Evolutionary conservation across 1,140 invertebrate genomes (phyloP), one percentile per base, ranked within the genome.

Genomic region (Drosophila santomea): DNA sequence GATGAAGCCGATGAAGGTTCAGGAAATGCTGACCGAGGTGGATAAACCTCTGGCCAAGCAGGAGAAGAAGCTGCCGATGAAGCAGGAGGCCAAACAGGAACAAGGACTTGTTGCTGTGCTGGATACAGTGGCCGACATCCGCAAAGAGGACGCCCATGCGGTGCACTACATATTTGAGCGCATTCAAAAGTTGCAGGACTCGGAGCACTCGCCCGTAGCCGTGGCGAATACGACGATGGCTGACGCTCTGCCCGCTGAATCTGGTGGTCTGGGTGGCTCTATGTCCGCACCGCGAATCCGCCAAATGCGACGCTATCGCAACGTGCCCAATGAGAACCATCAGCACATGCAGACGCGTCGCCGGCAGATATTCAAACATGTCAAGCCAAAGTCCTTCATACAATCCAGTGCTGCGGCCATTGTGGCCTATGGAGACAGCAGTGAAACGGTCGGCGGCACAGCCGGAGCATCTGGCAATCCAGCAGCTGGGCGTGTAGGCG

Each of bases 291-390:
- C 50, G 5, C 56, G 52, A 0, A 66, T 58, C 10, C 80, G 78
- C 0, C 80, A 80, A 11, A 73, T 90, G 78, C 85, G 85, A 28
- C 74, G 81, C 4, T 90, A 82, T 62, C 80, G 78, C n/a, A 91
- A 91, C 50, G 85, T 91, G 11, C 89, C 89, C 47, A 91, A 91
- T n/a, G 89, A 91, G 61, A 91, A 91, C 67, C 85, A 88, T 14
- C 78, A 79, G 20, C 80, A 90, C 47, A 80, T 89, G 83, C 83
- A 89, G 36, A 89, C 80, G 11, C 85, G 80, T 1, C 73, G 69
- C 0, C 83, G 84, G 1, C 84, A 89, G 41, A 54, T 83, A 17
- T 88, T 88, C 5, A 85, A 81, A 66, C 77, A 63, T 11, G 51
- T 15, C 25, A 86, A 75, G 1, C 41, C 48, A 11, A 89, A 79